Base-by-base conservation (phyloP, 1,140 invertebrate genomes). In the Drosophila mojavensis region DNA sequence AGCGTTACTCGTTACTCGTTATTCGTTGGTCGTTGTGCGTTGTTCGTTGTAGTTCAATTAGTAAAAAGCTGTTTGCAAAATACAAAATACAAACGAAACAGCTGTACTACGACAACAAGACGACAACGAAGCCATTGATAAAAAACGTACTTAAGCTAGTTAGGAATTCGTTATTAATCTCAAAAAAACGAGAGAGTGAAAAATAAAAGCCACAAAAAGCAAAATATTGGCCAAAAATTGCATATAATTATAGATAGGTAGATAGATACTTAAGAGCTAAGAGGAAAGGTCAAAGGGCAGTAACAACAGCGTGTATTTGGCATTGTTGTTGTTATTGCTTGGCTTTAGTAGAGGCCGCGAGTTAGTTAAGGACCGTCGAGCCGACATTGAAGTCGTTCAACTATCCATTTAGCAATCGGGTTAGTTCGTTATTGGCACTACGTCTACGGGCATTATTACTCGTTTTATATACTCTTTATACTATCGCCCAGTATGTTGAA, bases 201-300 rank as follows among this genome's bases (percentile, higher is more conserved):
- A 72, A 39, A 39, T 11, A 72, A 56, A 85, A 84, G 81, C 83
- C 70, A 75, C 79, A 79, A 86, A 86, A 86, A 86, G 82, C 79
- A 82, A 86, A 86, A 76, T 53, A 33, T 47, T 72, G 63, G 61
- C 54, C 53, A 56, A 28, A 47, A 71, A 61, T 64, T 64, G 20
- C 13, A 59, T 69, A 56, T 24, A 45, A 45, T 28, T 28, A 28
- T 0, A 15, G 20, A 24, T 24, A 24, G 20, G 20, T 24, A 24
- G 20, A 24, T 39, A 39, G 36, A 39, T 39, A 39, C 36, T 39
- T 39, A 39, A 39, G 11, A 39, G 10, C 36, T 39, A 39, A 39
- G 6, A 7, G 36, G 3, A 13, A 39, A 39, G 39, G 11, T 10
- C 9, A 9, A 33, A 33, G 11, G 54, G 17, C 5, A 5, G 9